Evolutionary conservation across 2,888 invertebrate species (phyloP).

Genomic region (Iphiclides podalirius): DNA sequence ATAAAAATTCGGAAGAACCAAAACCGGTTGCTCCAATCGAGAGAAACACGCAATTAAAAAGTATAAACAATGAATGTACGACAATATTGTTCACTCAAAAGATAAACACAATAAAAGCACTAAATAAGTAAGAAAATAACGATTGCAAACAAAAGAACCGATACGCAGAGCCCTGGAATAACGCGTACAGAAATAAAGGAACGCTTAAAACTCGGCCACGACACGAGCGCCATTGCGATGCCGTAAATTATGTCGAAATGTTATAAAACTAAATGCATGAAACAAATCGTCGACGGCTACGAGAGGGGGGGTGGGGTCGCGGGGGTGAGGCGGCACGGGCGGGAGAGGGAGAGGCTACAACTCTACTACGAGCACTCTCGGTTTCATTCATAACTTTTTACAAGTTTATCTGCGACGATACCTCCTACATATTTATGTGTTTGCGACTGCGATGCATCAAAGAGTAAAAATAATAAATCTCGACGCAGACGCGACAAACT

Average conservation of each 20-base stretch:
- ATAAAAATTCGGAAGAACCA: too few species aligned
- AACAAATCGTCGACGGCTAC: constrained; percentile 59
- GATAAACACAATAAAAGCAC: too few species aligned
- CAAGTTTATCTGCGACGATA: constrained; percentile 78
- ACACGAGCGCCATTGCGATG: constrained; percentile 36
- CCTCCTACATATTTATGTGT: constrained; percentile 78
- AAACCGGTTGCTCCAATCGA: too few species aligned
- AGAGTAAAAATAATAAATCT: constrained; percentile 40
- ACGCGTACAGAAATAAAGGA: constrained; percentile 26
- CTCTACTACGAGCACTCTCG: constrained; percentile 77
- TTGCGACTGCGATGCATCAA: constrained; percentile 61
- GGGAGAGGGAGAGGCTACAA: constrained; percentile 59
- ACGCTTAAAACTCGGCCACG: constrained; percentile 27
- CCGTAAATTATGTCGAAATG: constrained; percentile 66
- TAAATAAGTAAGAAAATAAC: too few species aligned
- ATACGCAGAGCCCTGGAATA: constrained; percentile 2
- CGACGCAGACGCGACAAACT: constrained; percentile 7
- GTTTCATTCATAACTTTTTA: constrained; percentile 81
- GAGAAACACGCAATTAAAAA: too few species aligned
- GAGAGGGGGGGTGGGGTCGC: constrained; percentile 36
- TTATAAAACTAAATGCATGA: constrained; percentile 75
- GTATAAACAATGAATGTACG: too few species aligned
- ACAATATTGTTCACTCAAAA: too few species aligned
- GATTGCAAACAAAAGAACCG: not conserved
- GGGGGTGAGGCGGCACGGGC: constrained; percentile 24